Conservation (phyloP, 2,113 vertebrate genomes). For the Cnemophilus loriae region DNA sequence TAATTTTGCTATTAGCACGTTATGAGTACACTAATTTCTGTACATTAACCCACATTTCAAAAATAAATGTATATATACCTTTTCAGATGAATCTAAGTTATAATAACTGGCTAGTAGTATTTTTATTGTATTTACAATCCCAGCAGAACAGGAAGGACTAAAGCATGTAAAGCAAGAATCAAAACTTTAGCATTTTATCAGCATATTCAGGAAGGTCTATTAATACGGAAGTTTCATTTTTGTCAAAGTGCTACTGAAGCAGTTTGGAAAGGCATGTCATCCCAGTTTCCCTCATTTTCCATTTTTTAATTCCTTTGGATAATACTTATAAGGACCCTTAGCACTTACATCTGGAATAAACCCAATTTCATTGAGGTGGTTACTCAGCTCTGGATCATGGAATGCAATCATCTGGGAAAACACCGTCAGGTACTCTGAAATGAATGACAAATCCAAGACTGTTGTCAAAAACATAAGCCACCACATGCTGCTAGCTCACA, state of each 20-base stretch:
- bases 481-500: not conserved
- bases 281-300: not conserved
- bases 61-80: not conserved
- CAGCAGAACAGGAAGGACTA: not conserved
- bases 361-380: constrained; percentile 97
- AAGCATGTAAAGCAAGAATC: not conserved
- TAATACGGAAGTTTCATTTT: not conserved
- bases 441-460: constrained; percentile 32
- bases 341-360: constrained; percentile 98
- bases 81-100: not conserved
- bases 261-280: not conserved
- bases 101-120: not conserved
- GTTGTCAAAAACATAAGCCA: not conserved
- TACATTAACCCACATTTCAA: not conserved
- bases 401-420: constrained; percentile 99
- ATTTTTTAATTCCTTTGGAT: not conserved
- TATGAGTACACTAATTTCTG: not conserved
- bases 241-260: not conserved
- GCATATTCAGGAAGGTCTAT: not conserved
- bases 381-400: constrained; percentile 97
- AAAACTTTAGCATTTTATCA: not conserved
- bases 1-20: not conserved
- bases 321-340: not conserved
- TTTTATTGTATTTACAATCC: not conserved
- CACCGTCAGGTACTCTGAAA: constrained; percentile 94